Conservation (phyloP, 2,888 invertebrate species). For the Drosophila flavopinicola region DNA sequence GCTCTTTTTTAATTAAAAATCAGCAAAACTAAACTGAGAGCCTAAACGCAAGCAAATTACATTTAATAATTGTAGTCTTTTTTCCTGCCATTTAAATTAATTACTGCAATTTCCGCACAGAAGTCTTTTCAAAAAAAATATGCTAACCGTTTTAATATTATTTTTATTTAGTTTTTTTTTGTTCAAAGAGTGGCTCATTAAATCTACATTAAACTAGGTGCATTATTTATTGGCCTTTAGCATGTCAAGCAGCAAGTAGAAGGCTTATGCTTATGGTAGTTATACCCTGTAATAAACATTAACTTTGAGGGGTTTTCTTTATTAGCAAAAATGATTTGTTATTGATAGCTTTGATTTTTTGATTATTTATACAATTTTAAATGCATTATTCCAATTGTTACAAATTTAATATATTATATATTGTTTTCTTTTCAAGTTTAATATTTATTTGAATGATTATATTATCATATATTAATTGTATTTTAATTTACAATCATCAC, state of each 20-base stretch:
- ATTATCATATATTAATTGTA: no score
- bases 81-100: conserved; percentile 48
- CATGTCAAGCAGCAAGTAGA: conserved; percentile 37
- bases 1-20: conserved; percentile 13
- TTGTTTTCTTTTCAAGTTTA: no score
- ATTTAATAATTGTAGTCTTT: conserved; percentile 36
- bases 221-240: conserved; percentile 55
- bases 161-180: conserved; percentile 24
- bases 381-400: no score
- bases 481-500: no score
- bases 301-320: no score
- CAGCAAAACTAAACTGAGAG: conserved; percentile 1
- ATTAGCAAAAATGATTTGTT: no score
- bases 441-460: no score
- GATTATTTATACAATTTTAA: no score
- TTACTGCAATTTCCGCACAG: conserved; percentile 57
- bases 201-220: conserved; percentile 51
- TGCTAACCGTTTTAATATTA: conserved; percentile 1
- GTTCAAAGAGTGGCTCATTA: conserved; percentile 44
- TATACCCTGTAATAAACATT: conserved; percentile 20
- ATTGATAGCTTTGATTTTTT: no score
- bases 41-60: conserved; percentile 18
- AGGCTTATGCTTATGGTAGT: background rate
- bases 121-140: conserved; percentile 1
- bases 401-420: no score